phyloP scores from a whole-genome alignment of 2,888 invertebrate genomes.

The Diplazon laetatorius region DNA sequence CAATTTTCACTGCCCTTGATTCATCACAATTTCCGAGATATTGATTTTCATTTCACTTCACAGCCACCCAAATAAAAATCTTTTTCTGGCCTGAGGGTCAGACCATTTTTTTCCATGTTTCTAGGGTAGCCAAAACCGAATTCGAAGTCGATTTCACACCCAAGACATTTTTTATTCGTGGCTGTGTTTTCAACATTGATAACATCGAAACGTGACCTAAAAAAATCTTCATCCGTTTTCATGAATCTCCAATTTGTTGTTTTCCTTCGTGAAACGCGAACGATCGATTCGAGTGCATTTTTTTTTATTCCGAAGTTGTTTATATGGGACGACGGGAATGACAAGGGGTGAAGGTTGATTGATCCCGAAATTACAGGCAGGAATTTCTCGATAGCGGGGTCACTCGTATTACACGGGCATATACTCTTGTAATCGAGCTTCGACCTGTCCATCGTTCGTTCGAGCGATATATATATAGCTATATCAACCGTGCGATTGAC shows the following conservation, averaged over 20 bases:
- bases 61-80: too few relatives aligned
- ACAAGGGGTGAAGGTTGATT: slow-evolving; percentile 29
- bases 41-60: too few relatives aligned
- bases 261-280: background rate
- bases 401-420: slow-evolving; percentile 18
- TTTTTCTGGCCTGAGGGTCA: too few relatives aligned
- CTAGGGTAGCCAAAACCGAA: too few relatives aligned
- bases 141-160: too few relatives aligned
- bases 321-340: background rate
- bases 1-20: too few relatives aligned
- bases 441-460: slow-evolving; percentile 6
- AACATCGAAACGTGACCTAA: too few relatives aligned
- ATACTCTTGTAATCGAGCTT: slow-evolving; percentile 47
- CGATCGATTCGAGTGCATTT: background rate
- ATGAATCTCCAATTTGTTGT: background rate
- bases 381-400: slow-evolving; percentile 33
- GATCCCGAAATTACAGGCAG: slow-evolving; percentile 50
- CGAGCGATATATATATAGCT: background rate
- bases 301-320: background rate
- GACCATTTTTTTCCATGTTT: too few relatives aligned
- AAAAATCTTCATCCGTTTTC: background rate
- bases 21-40: too few relatives aligned
- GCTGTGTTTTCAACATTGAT: too few relatives aligned
- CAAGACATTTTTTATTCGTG: too few relatives aligned
- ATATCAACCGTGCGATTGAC: slow-evolving; percentile 3